These are phyloP conservation scores for Steatocranus sp. DNA, from an alignment of 2,797 vertebrate species.

Conservation along the genomic window DNA sequence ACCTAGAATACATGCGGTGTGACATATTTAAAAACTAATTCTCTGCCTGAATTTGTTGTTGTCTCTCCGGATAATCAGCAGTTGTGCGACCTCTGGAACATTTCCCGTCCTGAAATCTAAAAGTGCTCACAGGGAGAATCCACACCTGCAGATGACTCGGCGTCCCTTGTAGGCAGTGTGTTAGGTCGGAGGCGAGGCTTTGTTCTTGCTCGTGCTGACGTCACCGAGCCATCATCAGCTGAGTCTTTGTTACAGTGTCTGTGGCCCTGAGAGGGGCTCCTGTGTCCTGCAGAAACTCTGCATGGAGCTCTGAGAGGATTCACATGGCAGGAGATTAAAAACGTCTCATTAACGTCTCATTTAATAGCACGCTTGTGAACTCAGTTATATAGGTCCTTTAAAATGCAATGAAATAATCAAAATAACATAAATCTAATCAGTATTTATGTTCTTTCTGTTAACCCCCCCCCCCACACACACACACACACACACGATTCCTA, in stretches of 20 bases:
- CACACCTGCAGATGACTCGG: not conserved
- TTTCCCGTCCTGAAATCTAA: not conserved
- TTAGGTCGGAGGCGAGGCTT: constrained; percentile 37
- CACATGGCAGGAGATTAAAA: not conserved
- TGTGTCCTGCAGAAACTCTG: not conserved
- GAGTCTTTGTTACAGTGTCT: constrained; percentile 45
- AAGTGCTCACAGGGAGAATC: not conserved
- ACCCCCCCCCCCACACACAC: no score
- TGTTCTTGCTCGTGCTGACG: constrained; percentile 40
- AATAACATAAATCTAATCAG: not conserved
- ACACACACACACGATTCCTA: no score
- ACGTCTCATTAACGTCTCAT: not conserved
- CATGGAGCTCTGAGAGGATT: not conserved
- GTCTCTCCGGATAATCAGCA: not conserved
- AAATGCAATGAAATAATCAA: not conserved
- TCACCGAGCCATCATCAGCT: constrained; percentile 45
- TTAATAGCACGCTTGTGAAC: not conserved
- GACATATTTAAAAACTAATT: not conserved
- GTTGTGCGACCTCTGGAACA: not conserved
- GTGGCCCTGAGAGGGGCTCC: constrained; percentile 24
- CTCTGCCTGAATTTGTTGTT: not conserved
- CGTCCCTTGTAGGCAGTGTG: not conserved
- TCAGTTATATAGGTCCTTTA: not conserved
- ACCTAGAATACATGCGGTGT: not conserved
- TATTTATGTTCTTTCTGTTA: not conserved